These are phyloP conservation scores for Heloderma charlesbogerti DNA, from an alignment of 2,113 vertebrate genomes.

Conservation along the genomic window DNA sequence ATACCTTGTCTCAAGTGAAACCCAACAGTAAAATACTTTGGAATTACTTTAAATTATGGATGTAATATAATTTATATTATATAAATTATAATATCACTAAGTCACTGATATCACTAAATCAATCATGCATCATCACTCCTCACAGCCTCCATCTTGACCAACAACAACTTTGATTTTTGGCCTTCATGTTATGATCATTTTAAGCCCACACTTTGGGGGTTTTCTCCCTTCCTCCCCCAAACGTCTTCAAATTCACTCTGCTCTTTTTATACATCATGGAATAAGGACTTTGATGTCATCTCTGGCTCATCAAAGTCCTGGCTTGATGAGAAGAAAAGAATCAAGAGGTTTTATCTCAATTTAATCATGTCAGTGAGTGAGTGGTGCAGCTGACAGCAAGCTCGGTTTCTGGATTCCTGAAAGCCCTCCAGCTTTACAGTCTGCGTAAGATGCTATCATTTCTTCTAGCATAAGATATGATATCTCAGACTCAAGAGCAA, in stretches of 20 bases:
- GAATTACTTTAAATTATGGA: background rate
- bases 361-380: background rate
- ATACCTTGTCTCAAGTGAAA: background rate
- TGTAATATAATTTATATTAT: background rate
- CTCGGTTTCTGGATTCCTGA: background rate
- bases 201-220: background rate
- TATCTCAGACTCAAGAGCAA: background rate
- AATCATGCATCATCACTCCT: background rate
- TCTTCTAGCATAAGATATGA: background rate
- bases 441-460: background rate
- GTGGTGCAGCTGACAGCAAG: background rate
- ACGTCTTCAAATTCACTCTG: conserved; percentile 36
- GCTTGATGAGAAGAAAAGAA: background rate
- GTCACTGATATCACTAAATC: background rate
- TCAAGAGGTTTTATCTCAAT: conserved; percentile 2
- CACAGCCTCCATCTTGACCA: background rate
- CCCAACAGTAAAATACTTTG: background rate
- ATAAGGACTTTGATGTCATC: conserved; percentile 12
- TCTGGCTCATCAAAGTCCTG: conserved; percentile 4
- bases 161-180: conserved; percentile 64
- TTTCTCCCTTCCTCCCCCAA: background rate
- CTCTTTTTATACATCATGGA: conserved; percentile 21
- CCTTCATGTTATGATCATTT: conserved; percentile 18
- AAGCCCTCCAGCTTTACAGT: background rate
- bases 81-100: background rate